Conservation (phyloP, 1,140 invertebrate species). For the Drosophila fuyamai region DNA sequence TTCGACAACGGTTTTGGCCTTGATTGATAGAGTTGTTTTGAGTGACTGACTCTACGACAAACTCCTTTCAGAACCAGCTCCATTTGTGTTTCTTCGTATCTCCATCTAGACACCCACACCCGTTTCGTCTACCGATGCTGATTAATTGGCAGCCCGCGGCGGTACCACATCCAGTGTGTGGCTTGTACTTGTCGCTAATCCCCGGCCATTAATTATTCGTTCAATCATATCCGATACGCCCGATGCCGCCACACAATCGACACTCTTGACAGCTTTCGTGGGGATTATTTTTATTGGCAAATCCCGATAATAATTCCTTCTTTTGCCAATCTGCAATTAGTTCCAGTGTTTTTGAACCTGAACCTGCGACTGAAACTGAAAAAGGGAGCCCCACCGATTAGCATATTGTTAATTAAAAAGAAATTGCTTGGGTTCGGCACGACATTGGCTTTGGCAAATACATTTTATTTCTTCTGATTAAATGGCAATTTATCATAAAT, state of each 20-base stretch:
- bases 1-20: slow-evolving; percentile 19
- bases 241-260: slow-evolving; percentile 28
- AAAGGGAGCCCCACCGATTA: slow-evolving; percentile 32
- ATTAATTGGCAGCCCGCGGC: slow-evolving; percentile 70
- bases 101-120: slow-evolving; percentile 69
- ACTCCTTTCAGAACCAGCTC: slow-evolving; percentile 57
- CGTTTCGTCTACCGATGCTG: slow-evolving; percentile 40
- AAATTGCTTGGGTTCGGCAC: slow-evolving; percentile 35
- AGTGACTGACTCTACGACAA: slow-evolving; percentile 26
- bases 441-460: slow-evolving; percentile 13
- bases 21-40: slow-evolving; percentile 21
- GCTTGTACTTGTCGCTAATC: slow-evolving; percentile 74
- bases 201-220: slow-evolving; percentile 74
- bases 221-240: slow-evolving; percentile 75
- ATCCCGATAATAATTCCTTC: slow-evolving; percentile 55
- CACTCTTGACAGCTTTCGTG: slow-evolving; percentile 27
- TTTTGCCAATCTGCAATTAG: slow-evolving; percentile 35
- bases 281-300: slow-evolving; percentile 37
- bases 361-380: slow-evolving; percentile 15
- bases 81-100: slow-evolving; percentile 28
- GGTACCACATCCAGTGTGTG: slow-evolving; percentile 66
- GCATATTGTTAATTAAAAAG: slow-evolving; percentile 56
- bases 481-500: slow-evolving; percentile 59
- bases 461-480: slow-evolving; percentile 55
- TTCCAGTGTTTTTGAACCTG: slow-evolving; percentile 57